phyloP scores from a whole-genome alignment of 2,888 invertebrate genomes.

The Poecilobothrus nobilitatus region DNA sequence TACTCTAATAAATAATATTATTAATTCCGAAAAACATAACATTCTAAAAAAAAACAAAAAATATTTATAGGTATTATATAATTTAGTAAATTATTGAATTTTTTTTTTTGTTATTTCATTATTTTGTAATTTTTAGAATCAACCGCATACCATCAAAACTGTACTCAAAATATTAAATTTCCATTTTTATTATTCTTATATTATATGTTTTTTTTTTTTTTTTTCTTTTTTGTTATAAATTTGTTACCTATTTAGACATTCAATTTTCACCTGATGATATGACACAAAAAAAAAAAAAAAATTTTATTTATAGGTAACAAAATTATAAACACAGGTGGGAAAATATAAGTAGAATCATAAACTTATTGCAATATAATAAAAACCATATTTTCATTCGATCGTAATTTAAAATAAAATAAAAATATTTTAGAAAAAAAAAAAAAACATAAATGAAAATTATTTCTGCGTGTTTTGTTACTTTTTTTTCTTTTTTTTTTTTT shows the following conservation, averaged over 20 bases:
- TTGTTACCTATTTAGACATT: background rate
- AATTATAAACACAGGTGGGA: background rate
- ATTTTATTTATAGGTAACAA: background rate
- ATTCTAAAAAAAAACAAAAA: no score
- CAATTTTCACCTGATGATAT: constrained; percentile 6
- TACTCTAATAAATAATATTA: no score
- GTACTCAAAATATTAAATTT: background rate
- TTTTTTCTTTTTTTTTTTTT: no score
- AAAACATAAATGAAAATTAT: no score
- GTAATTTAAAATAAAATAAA: background rate
- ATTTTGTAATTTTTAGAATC: no score
- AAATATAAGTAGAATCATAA: background rate
- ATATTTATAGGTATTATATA: no score
- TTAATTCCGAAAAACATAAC: no score
- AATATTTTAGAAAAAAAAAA: no score
- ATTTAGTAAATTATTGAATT: no score
- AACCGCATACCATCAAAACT: no score
- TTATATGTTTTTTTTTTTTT: background rate
- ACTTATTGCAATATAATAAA: background rate
- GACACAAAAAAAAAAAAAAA: background rate
- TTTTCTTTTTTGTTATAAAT: background rate
- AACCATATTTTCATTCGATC: constrained; percentile 1
- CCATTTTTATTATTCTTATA: background rate
- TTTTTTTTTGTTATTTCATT: no score
- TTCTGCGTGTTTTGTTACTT: no score